Conservation (phyloP, 2,797 vertebrate genomes). For the Myotis planiceps region DNA sequence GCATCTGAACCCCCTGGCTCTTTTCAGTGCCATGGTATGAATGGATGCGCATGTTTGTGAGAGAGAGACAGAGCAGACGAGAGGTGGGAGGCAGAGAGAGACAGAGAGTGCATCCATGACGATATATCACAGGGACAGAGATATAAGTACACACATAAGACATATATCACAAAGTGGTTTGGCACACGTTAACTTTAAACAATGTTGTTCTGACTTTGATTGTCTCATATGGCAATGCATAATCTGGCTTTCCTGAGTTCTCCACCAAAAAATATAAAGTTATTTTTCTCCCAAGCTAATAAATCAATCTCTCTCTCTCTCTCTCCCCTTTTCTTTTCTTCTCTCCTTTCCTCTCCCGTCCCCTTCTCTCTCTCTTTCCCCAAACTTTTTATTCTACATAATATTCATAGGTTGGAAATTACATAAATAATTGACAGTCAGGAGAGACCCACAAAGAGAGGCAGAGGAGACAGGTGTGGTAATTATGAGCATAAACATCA, state of each 20-base stretch:
- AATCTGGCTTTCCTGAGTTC: background rate
- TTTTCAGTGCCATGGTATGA: background rate
- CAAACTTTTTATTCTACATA: background rate
- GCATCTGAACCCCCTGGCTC: background rate
- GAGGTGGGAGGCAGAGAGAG: background rate
- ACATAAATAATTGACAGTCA: background rate
- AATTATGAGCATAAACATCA: background rate
- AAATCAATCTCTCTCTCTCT: background rate
- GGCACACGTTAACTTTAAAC: background rate
- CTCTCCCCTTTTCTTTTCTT: no score
- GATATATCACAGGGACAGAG: no score
- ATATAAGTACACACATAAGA: rapidly evolving
- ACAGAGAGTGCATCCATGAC: no score
- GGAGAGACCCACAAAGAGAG: background rate
- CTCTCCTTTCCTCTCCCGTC: no score
- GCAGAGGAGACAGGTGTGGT: background rate
- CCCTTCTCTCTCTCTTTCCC: background rate
- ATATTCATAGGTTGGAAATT: background rate
- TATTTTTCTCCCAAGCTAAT: background rate
- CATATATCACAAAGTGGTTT: background rate
- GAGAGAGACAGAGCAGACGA: background rate
- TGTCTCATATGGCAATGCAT: background rate
- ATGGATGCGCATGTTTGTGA: background rate
- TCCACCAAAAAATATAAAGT: background rate
- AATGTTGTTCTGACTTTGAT: background rate